Conservation (phyloP, 2,797 vertebrate species). For the Falco naumanni region DNA sequence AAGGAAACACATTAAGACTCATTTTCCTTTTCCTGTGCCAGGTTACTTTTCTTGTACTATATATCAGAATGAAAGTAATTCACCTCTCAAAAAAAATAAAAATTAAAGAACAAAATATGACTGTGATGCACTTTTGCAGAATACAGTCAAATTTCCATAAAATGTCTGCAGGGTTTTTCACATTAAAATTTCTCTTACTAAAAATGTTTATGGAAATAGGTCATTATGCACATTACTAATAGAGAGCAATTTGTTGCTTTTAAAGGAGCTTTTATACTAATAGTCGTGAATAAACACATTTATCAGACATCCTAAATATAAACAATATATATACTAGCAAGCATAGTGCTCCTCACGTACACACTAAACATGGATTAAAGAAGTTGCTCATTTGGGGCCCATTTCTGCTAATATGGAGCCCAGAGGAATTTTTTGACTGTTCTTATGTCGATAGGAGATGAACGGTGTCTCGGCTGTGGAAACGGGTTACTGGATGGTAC, state of each 20-base stretch:
- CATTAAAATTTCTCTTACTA: constrained; percentile 72
- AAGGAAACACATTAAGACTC: constrained; percentile 46
- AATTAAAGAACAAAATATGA: constrained; percentile 68
- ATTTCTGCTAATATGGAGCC: not conserved
- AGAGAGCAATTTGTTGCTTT: constrained; percentile 75
- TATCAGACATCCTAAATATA: constrained; percentile 67
- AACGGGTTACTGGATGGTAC: not conserved
- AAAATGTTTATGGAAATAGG: constrained; percentile 79
- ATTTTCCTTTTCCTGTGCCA: constrained; percentile 48
- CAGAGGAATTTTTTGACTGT: not conserved
- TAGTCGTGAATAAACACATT: constrained; percentile 72
- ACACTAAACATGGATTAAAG: not conserved
- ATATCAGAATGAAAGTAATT: constrained; percentile 65
- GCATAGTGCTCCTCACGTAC: not conserved
- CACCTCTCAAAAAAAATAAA: constrained; percentile 64
- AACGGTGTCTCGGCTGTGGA: not conserved
- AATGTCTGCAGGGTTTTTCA: constrained; percentile 76
- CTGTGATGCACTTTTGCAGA: constrained; percentile 59
- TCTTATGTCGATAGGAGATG: not conserved
- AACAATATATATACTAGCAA: constrained; percentile 9
- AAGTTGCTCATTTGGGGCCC: not conserved
- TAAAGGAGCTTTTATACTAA: constrained; percentile 74
- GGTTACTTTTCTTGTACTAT: constrained; percentile 48
- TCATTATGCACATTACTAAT: constrained; percentile 73
- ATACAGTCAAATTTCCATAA: constrained; percentile 73